A percentile compares a stretch with the other conserved stretches of the same genome.
Evolutionary conservation across 2,113 vertebrate genomes (phyloP).

Genomic region (Rhinolophus sinicus): DNA sequence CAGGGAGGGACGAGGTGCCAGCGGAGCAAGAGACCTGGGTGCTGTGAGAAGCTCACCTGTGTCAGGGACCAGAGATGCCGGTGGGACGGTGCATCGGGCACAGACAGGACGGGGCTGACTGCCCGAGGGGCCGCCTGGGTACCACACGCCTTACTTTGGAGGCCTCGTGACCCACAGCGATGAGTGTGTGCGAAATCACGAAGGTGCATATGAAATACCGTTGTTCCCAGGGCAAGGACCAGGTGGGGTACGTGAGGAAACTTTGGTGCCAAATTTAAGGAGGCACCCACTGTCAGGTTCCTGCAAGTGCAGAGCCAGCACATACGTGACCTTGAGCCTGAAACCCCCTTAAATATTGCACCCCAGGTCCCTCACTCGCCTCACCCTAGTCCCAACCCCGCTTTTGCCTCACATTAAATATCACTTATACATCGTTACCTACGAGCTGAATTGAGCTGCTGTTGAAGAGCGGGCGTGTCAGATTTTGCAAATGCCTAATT

Average conservation of each 20-base stretch:
- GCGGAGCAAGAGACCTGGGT: too few species aligned
- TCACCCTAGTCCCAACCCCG: neutral
- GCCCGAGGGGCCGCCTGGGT: accelerated
- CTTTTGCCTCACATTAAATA: neutral
- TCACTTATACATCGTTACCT: neutral
- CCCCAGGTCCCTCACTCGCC: accelerated
- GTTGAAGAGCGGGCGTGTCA: accelerated
- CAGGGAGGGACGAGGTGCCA: neutral
- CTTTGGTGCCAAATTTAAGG: neutral
- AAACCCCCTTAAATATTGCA: neutral
- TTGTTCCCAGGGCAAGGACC: too few species aligned
- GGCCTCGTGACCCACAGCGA: neutral
- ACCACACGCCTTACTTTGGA: neutral
- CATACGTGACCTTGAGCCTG: neutral
- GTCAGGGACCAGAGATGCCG: neutral
- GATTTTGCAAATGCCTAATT: neutral
- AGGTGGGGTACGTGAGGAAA: accelerated
- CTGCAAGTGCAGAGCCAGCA: neutral
- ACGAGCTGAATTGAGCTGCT: neutral
- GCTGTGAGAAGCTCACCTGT: accelerated
- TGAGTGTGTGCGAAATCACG: neutral
- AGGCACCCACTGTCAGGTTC: neutral
- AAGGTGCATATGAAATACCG: neutral
- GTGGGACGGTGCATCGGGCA: accelerated
- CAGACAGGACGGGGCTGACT: accelerated